Evolutionary conservation across 2,797 vertebrate species (phyloP).

Genomic region (Macroramphosus scolopax): DNA sequence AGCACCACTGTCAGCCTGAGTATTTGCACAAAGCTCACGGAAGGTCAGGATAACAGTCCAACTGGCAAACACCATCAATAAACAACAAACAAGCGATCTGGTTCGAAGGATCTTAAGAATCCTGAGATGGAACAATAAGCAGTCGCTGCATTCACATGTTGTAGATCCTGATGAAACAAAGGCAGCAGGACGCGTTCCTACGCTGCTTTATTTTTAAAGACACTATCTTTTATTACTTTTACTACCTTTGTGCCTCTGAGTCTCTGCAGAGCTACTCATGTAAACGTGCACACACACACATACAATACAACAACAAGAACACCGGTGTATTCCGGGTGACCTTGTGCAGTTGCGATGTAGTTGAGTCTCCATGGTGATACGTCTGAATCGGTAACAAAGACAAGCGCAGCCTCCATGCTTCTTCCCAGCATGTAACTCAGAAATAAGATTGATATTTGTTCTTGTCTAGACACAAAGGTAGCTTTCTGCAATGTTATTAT

Average conservation of each 20-base stretch:
- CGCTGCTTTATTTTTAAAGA: too few relatives aligned
- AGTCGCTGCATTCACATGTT: neutral
- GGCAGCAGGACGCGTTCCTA: conserved; percentile 6
- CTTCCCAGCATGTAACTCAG: conserved; percentile 14
- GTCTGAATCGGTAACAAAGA: conserved; percentile 45
- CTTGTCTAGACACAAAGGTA: conserved; percentile 12
- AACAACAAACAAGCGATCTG: conserved; percentile 19
- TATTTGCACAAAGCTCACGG: neutral
- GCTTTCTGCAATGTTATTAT: conserved; percentile 11
- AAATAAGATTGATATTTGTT: conserved; percentile 29
- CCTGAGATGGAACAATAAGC: neutral
- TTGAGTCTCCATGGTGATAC: conserved; percentile 59
- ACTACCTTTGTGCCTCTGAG: too few relatives aligned
- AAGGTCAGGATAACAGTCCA: neutral
- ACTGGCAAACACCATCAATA: conserved; percentile 16
- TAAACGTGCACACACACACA: conserved; percentile 14
- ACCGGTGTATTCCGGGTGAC: conserved; percentile 32
- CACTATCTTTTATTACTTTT: too few relatives aligned
- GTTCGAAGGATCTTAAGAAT: conserved; percentile 15
- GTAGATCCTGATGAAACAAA: conserved; percentile 11
- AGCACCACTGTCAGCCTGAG: neutral
- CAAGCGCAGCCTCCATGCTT: conserved; percentile 26
- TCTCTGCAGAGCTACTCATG: conserved; percentile 9
- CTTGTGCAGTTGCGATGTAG: conserved; percentile 36
- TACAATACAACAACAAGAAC: neutral